Base-by-base conservation (phyloP, 1,140 invertebrate species). In the Spodoptera litura region DNA sequence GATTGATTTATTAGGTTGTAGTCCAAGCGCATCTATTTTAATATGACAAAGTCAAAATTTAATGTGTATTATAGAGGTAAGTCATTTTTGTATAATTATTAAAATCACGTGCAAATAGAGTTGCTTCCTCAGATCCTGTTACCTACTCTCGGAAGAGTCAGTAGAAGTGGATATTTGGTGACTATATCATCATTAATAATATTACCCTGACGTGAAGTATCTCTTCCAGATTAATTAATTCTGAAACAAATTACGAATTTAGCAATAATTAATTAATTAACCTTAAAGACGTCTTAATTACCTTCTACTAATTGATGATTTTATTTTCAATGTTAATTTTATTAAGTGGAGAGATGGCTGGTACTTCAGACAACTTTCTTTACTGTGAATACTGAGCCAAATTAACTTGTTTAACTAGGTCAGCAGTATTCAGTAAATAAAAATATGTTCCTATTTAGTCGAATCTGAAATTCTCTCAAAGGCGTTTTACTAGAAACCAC, bases 201-300 rank as follows among this genome's bases (percentile, higher is more conserved):
- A 62, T 38, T 44, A 44, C 38, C 2, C 38, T 9, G 12, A 38
- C 59, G 15, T 15, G n/a, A 62, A 62, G 31, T 10, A 62, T 44
- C 25, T 61, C 38, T 62, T 44, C 31, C 59, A 35, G 35, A 20
- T 38, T 52, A 68, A 51, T 51, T 66, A 51, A 51, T 51, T 51
- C 4, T 68, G 13, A 31, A 27, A 51, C 20, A 53, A 68, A 68
- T 52, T 52, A n/a, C 4, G n/a, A 62, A 62, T 62, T 62, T 27
- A 68, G 20, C 49, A 68, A 68, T 64, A 64, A 68, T 68, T 68
- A 52, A 68, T 68, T 68, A 52, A 62, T 62, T 62, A 44, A 38
- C 35, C 61, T 44, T 62, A 15, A 62, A 51, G 20, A 68, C 44
- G 20, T 25, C 64, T 66, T 66, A 51, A 51, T 66, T 52, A 20